A percentile compares a stretch with the other conserved stretches of the same genome.
phyloP scores from a whole-genome alignment of 2,113 vertebrate genomes.

The Laticauda colubrina region DNA sequence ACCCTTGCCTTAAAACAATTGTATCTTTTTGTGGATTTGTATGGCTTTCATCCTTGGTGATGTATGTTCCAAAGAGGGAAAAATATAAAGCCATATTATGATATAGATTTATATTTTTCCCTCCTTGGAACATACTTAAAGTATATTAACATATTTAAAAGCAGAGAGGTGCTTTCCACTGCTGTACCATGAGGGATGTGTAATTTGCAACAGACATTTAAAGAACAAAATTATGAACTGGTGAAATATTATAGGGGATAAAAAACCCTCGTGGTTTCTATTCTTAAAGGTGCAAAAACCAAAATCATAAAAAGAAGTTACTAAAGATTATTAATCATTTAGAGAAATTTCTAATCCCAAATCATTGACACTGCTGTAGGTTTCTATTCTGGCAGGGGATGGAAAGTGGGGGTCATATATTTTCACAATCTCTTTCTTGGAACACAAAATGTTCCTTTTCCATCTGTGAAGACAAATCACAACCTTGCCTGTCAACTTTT shows the following conservation, averaged over 20 bases:
- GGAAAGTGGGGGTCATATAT: conserved; percentile 30
- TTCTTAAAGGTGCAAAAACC: background rate
- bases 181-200: background rate
- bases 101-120: no score
- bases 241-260: background rate
- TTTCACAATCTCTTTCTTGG: conserved; percentile 37
- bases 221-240: background rate
- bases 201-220: background rate
- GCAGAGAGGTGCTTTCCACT: background rate
- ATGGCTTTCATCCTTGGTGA: background rate
- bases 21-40: background rate
- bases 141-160: background rate
- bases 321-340: conserved; percentile 45
- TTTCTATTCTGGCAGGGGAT: conserved; percentile 38
- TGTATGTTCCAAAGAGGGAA: background rate
- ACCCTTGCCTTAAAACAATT: background rate
- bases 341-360: conserved; percentile 42
- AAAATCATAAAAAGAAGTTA: conserved; percentile 28
- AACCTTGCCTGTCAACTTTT: conserved; percentile 2
- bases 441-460: conserved; percentile 15
- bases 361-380: conserved; percentile 52
- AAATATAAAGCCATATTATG: background rate
- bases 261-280: background rate
- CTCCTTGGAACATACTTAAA: no score
- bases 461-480: rapidly evolving